Conservation (phyloP, 1,140 invertebrate genomes). For the Caerostris darwini region DNA sequence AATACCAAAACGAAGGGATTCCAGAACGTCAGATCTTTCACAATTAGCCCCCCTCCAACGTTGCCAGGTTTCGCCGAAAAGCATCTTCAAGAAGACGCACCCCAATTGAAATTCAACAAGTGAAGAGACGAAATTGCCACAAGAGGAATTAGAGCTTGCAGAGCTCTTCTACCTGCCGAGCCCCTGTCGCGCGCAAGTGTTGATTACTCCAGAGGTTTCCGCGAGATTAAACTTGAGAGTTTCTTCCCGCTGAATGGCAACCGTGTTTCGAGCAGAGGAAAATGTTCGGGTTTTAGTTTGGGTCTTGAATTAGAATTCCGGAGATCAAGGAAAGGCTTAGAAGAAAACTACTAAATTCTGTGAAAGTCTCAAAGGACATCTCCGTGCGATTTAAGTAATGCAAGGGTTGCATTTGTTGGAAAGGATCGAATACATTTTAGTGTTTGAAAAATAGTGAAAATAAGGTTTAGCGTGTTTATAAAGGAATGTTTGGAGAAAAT, state of each 20-base stretch:
- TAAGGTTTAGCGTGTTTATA: no score
- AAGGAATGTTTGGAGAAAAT: no score
- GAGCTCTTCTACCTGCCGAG: background rate
- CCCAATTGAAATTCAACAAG: constrained; percentile 29
- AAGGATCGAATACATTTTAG: no score
- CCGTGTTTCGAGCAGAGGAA: background rate
- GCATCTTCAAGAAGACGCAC: background rate
- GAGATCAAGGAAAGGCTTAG: background rate
- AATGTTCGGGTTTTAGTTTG: background rate
- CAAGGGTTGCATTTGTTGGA: no score
- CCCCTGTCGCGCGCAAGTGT: background rate
- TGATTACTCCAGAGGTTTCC: constrained; percentile 6
- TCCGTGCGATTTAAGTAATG: no score
- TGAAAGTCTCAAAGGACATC: no score
- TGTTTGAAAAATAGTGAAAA: no score
- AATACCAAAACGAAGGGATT: no score
- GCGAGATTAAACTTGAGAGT: background rate
- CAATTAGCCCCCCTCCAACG: background rate
- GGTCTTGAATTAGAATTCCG: background rate
- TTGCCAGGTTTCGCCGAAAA: background rate
- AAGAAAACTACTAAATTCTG: no score
- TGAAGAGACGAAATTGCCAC: background rate
- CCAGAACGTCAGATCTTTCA: no score
- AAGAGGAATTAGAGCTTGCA: background rate
- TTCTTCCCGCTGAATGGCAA: background rate